A percentile compares a stretch with the other conserved stretches of the same genome.
These are phyloP conservation scores for Anthopleura xanthogrammica DNA, from an alignment of 92 coral and sea anemone species.

Conservation along the genomic window DNA sequence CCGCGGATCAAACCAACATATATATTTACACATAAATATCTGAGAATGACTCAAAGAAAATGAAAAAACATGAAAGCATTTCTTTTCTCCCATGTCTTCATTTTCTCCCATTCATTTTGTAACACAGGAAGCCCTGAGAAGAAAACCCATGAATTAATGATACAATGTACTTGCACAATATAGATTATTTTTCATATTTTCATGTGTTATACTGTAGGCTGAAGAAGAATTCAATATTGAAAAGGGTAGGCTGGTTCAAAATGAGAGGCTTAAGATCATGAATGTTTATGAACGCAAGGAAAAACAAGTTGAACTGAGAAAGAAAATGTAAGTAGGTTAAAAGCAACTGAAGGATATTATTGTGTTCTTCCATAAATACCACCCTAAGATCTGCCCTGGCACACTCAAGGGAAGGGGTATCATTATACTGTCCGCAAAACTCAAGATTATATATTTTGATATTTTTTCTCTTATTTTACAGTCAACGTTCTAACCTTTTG, in stretches of 20 bases:
- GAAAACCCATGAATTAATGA: background rate
- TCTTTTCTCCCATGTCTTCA: too few relatives aligned
- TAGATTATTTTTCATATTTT: background rate
- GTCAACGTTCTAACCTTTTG: slow-evolving; percentile 88
- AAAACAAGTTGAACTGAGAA: slow-evolving; percentile 94
- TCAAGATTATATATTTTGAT: background rate
- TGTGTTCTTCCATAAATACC: too few relatives aligned
- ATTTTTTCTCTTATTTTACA: slow-evolving; percentile 13
- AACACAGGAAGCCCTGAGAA: background rate
- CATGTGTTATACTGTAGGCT: slow-evolving; percentile 63
- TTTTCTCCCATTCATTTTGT: too few relatives aligned
- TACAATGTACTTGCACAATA: background rate
- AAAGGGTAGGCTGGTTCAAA: slow-evolving; percentile 96
- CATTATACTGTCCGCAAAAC: background rate
- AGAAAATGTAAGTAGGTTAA: slow-evolving; percentile 76
- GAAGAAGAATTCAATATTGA: slow-evolving; percentile 98
- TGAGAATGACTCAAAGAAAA: too few relatives aligned
- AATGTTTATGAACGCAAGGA: slow-evolving; percentile 90
- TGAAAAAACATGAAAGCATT: too few relatives aligned
- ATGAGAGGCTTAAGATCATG: slow-evolving; percentile 95
- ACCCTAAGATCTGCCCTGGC: background rate
- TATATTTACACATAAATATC: too few relatives aligned
- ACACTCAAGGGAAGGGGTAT: background rate
- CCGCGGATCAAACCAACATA: too few relatives aligned
- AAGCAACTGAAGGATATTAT: background rate